Percentiles rank a stretch among this genome's conserved stretches.
Evolutionary conservation across 2,888 invertebrate species (phyloP).

Genomic region (Arctia plantaginis): DNA sequence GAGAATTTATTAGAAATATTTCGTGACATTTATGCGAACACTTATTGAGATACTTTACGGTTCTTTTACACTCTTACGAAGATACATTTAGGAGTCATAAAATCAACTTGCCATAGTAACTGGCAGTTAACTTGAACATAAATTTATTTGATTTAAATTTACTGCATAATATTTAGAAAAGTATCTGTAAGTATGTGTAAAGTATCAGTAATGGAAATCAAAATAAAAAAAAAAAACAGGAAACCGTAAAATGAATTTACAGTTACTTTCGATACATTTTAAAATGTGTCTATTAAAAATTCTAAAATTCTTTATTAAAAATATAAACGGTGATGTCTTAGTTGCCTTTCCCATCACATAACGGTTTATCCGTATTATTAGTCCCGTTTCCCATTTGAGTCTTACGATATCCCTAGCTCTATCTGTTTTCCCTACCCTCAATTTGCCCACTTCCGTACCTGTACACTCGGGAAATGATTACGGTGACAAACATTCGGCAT

Average conservation of each 20-base stretch:
- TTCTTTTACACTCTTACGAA: conserved; percentile 25
- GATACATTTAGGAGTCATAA: conserved; percentile 20
- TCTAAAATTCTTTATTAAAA: too few species aligned
- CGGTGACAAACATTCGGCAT: too few species aligned
- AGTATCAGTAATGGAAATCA: too few species aligned
- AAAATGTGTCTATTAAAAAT: too few species aligned
- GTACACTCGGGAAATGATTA: too few species aligned
- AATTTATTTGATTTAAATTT: background rate
- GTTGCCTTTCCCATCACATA: too few species aligned
- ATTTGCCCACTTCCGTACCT: background rate
- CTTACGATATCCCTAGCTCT: background rate
- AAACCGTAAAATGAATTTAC: too few species aligned
- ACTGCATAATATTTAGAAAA: background rate
- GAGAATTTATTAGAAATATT: conserved; percentile 37
- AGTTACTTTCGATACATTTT: too few species aligned
- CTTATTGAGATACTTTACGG: conserved; percentile 34
- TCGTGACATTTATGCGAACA: conserved; percentile 29
- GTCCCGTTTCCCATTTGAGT: background rate
- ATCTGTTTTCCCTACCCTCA: background rate
- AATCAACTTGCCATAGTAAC: background rate
- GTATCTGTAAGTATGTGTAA: background rate
- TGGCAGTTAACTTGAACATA: background rate
- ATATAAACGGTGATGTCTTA: too few species aligned
- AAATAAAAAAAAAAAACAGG: background rate
- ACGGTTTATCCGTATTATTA: too few species aligned